Evolutionary conservation across 2,113 vertebrate species (phyloP).

Genomic region (Pterocles orientalis): DNA sequence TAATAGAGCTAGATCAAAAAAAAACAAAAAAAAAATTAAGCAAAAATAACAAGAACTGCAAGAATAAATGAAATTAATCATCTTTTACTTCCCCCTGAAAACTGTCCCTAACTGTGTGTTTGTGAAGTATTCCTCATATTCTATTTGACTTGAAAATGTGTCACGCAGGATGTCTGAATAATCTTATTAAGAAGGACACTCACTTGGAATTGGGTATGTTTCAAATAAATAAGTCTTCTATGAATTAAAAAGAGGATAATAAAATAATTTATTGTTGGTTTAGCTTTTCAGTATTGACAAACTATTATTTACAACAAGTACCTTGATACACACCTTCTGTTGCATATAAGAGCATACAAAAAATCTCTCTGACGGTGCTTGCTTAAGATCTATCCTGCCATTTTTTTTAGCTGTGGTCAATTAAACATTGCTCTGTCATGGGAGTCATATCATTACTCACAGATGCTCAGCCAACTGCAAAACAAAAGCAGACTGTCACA

Average conservation of each 20-base stretch:
- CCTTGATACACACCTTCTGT: neutral
- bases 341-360: neutral
- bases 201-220: neutral
- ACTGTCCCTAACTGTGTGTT: neutral
- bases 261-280: neutral
- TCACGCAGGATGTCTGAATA: neutral
- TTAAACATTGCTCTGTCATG: neutral
- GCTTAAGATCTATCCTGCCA: neutral
- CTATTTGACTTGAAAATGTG: neutral
- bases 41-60: neutral
- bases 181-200: neutral
- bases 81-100: neutral
- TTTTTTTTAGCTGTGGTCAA: constrained; percentile 21
- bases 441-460: neutral
- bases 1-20: neutral
- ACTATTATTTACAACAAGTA: neutral
- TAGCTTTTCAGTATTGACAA: neutral
- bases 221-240: neutral
- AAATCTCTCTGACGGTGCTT: neutral
- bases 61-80: neutral
- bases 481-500: constrained; percentile 33
- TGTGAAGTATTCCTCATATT: neutral
- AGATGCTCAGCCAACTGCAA: neutral
- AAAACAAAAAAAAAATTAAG: neutral
- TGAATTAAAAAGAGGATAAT: neutral